Evolutionary conservation across 2,113 vertebrate species (phyloP), one percentile per base, ranked within the genome.

Genomic region (Lasiurus borealis): DNA sequence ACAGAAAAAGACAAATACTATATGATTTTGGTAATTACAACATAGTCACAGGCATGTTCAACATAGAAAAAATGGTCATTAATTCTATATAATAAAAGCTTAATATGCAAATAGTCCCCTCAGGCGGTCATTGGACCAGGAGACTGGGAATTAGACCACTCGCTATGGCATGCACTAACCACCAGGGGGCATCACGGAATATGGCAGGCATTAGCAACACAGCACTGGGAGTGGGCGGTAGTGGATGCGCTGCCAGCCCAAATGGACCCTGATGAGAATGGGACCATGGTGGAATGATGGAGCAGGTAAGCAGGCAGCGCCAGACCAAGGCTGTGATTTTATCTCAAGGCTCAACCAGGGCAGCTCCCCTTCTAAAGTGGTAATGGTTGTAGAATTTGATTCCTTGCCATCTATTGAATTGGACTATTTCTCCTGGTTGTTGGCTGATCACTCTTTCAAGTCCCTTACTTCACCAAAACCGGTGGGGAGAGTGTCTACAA

Each of bases 51-150:
- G 69, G 36, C 4, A 23, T 72, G 69, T 72, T 72, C 11, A 72
- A 21, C 18, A 40, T 72, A 72, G 34, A 10, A 34, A 72, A 40
- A 19, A 40, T 72, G 34, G 34, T 40, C 69, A 72, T 36, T 71
- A 71, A 62, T 27, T 25, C 59, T 62, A 62, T 62, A 62, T 62
- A 62, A 62, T 62, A 62, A 62, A 62, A 62, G 57, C 59, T 25
- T 62, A 62, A 12, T 27, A 27, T 62, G 59, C 59, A 62, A 62
- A 62, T 62, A 27, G 59, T 62, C 25, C 10, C 23, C 59, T 27
- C 25, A 11, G 59, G 9, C 0, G 0, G 23, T 11, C 4, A 1
- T 27, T 62, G 1, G 9, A 4, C 59, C 1, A 2, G 23, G 59
- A 62, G 59, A 62, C 9, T 25, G 25, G 25, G 59, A 62, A 23